Evolutionary conservation across 2,113 vertebrate species (phyloP).

Genomic region (Chaetodon auriga): DNA sequence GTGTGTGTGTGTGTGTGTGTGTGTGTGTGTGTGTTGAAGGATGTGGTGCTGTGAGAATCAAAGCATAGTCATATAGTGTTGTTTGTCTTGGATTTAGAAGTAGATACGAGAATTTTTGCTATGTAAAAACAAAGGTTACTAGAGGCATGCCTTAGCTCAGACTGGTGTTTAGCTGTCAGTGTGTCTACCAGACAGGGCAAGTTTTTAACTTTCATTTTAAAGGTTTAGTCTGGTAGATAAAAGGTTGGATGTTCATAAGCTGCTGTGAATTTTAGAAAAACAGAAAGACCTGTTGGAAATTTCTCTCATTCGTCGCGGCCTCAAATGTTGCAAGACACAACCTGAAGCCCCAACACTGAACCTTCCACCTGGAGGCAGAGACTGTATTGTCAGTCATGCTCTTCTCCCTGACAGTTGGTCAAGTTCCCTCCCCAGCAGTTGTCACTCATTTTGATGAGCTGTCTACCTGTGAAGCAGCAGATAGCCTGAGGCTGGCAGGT

Average conservation of each 20-base stretch:
- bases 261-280: background rate
- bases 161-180: background rate
- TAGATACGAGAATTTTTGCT: constrained; percentile 25
- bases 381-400: background rate
- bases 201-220: constrained; percentile 22
- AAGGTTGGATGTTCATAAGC: constrained; percentile 22
- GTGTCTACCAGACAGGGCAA: background rate
- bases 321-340: constrained; percentile 53
- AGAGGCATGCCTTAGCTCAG: constrained; percentile 11
- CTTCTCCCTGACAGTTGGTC: constrained; percentile 35
- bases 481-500: constrained; percentile 29
- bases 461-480: constrained; percentile 34
- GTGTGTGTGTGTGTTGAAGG: constrained; percentile 19
- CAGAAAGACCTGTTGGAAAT: constrained; percentile 21
- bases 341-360: constrained; percentile 32
- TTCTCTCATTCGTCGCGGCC: background rate
- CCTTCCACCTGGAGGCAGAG: constrained; percentile 23
- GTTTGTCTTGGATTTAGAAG: constrained; percentile 49
- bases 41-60: constrained; percentile 37
- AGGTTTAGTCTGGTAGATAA: constrained; percentile 1
- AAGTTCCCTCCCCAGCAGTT: constrained; percentile 42
- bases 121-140: constrained; percentile 41
- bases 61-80: constrained; percentile 31
- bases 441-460: constrained; percentile 62
- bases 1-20: constrained; percentile 28